These are phyloP conservation scores for Cotesia chilonis DNA, from an alignment of 1,140 invertebrate species.

Conservation along the genomic window DNA sequence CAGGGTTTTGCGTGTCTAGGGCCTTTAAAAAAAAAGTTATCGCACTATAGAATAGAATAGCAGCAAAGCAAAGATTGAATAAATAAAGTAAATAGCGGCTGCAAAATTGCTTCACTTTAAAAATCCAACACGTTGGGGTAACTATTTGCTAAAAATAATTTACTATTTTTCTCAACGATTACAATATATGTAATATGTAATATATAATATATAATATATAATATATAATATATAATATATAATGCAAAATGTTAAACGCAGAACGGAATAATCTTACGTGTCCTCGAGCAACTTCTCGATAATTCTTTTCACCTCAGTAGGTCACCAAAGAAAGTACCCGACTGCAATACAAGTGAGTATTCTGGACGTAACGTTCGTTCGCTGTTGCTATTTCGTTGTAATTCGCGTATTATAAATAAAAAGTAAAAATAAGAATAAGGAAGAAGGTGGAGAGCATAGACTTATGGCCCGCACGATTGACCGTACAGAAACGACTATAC, in stretches of 20 bases:
- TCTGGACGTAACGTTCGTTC: not conserved
- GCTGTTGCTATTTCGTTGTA: not conserved
- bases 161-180: no score
- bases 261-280: slow-evolving; percentile 12
- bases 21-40: no score
- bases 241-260: slow-evolving; percentile 1
- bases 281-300: slow-evolving; percentile 18
- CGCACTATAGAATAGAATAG: no score
- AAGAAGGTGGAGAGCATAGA: not conserved
- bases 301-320: slow-evolving; percentile 6
- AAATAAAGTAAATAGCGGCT: no score
- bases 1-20: no score
- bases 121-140: no score
- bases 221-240: no score
- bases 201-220: no score
- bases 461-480: slow-evolving; percentile 18
- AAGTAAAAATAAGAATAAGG: not conserved
- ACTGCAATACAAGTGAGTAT: not conserved
- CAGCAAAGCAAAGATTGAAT: no score
- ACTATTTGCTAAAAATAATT: no score
- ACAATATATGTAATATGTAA: no score
- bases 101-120: no score
- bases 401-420: not conserved
- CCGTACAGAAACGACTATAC: not conserved
- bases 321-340: slow-evolving; percentile 26